phyloP scores from a whole-genome alignment of 2,888 invertebrate species.

The Nasonovia ribisnigri region DNA sequence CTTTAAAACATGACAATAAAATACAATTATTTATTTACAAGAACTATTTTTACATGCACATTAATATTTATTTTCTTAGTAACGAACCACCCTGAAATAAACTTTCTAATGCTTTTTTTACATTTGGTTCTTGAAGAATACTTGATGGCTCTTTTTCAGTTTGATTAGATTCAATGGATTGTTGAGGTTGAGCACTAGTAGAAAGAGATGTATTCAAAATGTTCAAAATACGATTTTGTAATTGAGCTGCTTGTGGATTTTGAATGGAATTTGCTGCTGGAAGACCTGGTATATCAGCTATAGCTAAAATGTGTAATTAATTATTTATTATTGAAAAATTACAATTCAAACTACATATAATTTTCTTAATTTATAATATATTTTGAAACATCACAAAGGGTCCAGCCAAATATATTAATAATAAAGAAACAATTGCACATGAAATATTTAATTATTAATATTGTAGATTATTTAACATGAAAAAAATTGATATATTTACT shows the following conservation, averaged over 20 bases:
- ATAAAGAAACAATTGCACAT: background rate
- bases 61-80: slow-evolving; percentile 51
- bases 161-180: slow-evolving; percentile 24
- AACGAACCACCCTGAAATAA: slow-evolving; percentile 73
- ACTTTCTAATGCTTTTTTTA: slow-evolving; percentile 84
- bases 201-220: slow-evolving; percentile 77
- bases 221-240: slow-evolving; percentile 84
- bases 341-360: background rate
- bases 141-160: slow-evolving; percentile 54
- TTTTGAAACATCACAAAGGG: background rate
- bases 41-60: background rate
- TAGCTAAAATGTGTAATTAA: slow-evolving; percentile 26
- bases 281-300: slow-evolving; percentile 51
- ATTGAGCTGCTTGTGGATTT: slow-evolving; percentile 66
- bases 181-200: slow-evolving; percentile 66
- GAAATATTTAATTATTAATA: background rate
- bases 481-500: slow-evolving; percentile 29
- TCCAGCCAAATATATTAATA: background rate
- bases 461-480: background rate
- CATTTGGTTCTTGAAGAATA: slow-evolving; percentile 77
- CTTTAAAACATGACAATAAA: background rate
- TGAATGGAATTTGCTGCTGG: slow-evolving; percentile 56
- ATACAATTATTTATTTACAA: slow-evolving; percentile 9
- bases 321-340: background rate
- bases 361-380: background rate